Conservation (phyloP, 2,888 invertebrate genomes). For the Orthosia gothica region DNA sequence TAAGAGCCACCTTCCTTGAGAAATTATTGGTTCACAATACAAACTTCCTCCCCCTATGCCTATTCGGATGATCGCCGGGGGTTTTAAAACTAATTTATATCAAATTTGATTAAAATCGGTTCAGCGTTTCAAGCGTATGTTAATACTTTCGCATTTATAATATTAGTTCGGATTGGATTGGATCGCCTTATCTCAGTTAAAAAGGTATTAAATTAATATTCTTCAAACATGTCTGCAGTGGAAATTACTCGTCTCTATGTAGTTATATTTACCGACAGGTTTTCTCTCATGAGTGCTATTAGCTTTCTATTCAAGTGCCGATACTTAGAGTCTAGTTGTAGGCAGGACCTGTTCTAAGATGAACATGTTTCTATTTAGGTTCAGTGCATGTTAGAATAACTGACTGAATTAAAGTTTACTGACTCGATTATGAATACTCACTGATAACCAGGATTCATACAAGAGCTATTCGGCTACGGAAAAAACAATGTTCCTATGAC, state of each 20-base stretch:
- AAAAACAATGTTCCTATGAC: neutral
- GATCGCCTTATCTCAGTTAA: neutral
- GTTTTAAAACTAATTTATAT: too few species aligned
- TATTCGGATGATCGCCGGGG: too few species aligned
- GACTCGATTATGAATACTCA: too few species aligned
- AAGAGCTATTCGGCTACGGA: neutral
- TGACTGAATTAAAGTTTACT: too few species aligned
- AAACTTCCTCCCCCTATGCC: too few species aligned
- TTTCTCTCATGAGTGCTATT: conserved; percentile 28
- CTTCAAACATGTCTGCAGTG: conserved; percentile 3
- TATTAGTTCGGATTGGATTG: too few species aligned
- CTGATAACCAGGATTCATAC: too few species aligned
- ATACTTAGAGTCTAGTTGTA: conserved; percentile 10
- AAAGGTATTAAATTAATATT: neutral
- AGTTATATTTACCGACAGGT: conserved; percentile 24
- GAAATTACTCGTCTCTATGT: neutral
- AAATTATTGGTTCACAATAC: too few species aligned
- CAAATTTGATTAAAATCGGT: too few species aligned
- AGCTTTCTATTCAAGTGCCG: conserved; percentile 36
- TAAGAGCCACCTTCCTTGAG: too few species aligned
- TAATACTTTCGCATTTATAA: too few species aligned
- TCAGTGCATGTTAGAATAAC: neutral
- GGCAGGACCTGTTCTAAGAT: conserved; percentile 21
- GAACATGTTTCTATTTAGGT: conserved; percentile 3
- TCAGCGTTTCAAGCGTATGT: too few species aligned